These are phyloP conservation scores for Siniperca knerii DNA, from an alignment of 2,113 vertebrate genomes.

Conservation along the genomic window DNA sequence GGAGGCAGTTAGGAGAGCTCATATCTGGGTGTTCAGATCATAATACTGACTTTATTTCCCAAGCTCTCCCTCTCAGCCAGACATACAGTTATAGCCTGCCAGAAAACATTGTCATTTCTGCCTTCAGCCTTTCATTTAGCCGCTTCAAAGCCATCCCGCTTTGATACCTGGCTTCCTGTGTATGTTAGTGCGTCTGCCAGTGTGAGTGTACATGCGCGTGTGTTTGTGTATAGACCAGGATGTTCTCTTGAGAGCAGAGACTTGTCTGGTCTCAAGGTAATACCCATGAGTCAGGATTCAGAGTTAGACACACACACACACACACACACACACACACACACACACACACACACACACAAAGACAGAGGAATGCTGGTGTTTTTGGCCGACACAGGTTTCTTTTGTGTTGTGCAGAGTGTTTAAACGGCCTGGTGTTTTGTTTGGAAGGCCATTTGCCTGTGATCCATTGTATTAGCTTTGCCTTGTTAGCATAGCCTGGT, in stretches of 20 bases:
- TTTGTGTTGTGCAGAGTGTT: slow-evolving; percentile 39
- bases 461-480: slow-evolving; percentile 60
- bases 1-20: slow-evolving; percentile 76
- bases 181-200: slow-evolving; percentile 32
- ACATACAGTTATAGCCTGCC: slow-evolving; percentile 68
- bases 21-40: slow-evolving; percentile 76
- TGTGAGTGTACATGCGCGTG: slow-evolving; percentile 1
- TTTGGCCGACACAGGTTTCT: slow-evolving; percentile 14
- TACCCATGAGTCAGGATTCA: slow-evolving; percentile 64
- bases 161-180: slow-evolving; percentile 68
- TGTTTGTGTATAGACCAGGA: slow-evolving; percentile 16
- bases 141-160: slow-evolving; percentile 64
- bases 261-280: slow-evolving; percentile 70
- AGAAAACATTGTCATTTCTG: slow-evolving; percentile 76
- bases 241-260: slow-evolving; percentile 61
- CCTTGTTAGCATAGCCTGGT: slow-evolving; percentile 65
- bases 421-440: slow-evolving; percentile 47
- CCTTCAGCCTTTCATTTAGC: slow-evolving; percentile 75
- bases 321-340: slow-evolving; percentile 2
- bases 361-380: slow-evolving; percentile 28
- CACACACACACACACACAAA: slow-evolving; percentile 12
- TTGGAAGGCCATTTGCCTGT: slow-evolving; percentile 39
- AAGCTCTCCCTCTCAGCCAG: slow-evolving; percentile 69
- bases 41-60: slow-evolving; percentile 76
- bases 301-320: slow-evolving; percentile 16